Evolutionary conservation across 2,113 vertebrate genomes (phyloP), one percentile per base, ranked within the genome.

Genomic region (Dipodomys ordii): DNA sequence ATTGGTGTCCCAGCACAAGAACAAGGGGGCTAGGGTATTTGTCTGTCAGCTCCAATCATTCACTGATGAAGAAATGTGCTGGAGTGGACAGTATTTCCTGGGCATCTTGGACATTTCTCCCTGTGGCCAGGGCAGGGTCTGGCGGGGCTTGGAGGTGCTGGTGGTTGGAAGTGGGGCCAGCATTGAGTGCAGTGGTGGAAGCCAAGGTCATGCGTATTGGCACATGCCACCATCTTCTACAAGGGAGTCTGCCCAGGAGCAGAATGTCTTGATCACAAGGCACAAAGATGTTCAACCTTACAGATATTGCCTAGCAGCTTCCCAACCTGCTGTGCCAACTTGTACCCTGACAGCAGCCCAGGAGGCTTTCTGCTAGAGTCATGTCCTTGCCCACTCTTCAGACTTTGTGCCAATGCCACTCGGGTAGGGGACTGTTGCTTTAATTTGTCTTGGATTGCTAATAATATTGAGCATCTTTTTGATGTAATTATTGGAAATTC

Each of bases 391-490:
- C 39, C 49, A 46, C 30, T 44, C 25, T 39, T 44, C 25, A 87
- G 35, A 77, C n/a, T 81, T 76, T 44, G 69, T 27, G 23, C 69
- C 83, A 77, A 76, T 72, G 32, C 74, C 53, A 10, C 83, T 28
- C 92, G 76, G 32, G 13, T 64, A 2, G 67, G 8, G 28, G 57
- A 57, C 69, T 74, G 27, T 71, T 46, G 11, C 76, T 78, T 77
- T 69, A 46, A 72, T 57, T 88, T 93, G 49, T 73, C 53, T 57
- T 13, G 15, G 71, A 92, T 92, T 93, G 32, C 67, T 91, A 80
- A 71, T 60, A 73, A 60, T 32, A 64, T 62, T 81, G 22, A 94
- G 35, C n/a, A 19, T 68, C 44, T 83, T 88, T 57, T 87, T 91
- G 7, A 76, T 79, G 18, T 74, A 71, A 20, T 79, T 78, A 57